A percentile compares a stretch with the other conserved stretches of the same genome.
phyloP scores from a whole-genome alignment of 2,888 invertebrate species.

The Sminthurinus aureus region DNA sequence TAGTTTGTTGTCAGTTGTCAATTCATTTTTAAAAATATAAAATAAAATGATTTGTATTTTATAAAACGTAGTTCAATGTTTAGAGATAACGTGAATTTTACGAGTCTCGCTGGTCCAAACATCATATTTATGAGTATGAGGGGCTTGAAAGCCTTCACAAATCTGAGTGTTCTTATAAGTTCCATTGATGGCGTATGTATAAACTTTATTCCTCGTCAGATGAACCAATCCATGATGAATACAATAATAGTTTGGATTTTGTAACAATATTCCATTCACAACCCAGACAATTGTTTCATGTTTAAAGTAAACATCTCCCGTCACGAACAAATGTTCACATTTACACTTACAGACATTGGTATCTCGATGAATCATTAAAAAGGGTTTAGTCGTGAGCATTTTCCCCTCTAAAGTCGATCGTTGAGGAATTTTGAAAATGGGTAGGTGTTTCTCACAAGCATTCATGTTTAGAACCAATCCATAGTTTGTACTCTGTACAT shows the following conservation, averaged over 20 bases:
- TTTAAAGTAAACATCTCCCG: neutral
- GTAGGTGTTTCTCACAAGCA: neutral
- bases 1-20: too few species aligned
- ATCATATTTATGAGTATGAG: neutral
- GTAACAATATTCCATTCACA: neutral
- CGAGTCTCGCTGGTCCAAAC: neutral
- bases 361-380: neutral
- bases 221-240: neutral
- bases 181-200: neutral
- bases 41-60: too few species aligned
- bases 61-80: too few species aligned
- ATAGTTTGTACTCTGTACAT: neutral
- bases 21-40: too few species aligned
- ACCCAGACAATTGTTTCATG: neutral
- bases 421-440: neutral
- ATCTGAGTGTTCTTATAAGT: neutral
- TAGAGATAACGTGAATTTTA: too few species aligned
- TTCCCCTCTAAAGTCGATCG: neutral
- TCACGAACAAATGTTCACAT: neutral
- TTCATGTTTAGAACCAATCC: neutral
- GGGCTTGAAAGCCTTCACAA: neutral
- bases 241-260: neutral
- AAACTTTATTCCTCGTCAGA: neutral
- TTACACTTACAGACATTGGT: neutral
- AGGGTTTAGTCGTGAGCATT: neutral